Evolutionary conservation across 2,888 invertebrate species (phyloP).

Genomic region (Gasteruption jaculator): DNA sequence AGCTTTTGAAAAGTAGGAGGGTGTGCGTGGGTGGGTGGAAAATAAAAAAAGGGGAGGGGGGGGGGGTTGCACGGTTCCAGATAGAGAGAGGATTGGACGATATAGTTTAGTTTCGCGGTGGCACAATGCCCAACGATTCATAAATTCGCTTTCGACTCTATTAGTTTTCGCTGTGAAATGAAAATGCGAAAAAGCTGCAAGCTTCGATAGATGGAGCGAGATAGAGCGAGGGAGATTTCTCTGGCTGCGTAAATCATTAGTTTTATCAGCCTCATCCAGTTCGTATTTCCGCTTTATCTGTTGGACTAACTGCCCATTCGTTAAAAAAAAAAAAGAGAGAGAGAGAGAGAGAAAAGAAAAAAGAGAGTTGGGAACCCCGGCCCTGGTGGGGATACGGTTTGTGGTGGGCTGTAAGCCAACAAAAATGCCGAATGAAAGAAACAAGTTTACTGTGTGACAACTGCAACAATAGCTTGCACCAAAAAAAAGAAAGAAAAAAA

Average conservation of each 20-base stretch:
- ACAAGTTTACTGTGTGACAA: no score
- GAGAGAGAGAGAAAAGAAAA: neutral
- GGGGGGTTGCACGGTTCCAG: no score
- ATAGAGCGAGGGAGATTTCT: slow-evolving; percentile 18
- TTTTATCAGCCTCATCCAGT: slow-evolving; percentile 48
- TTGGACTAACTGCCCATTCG: slow-evolving; percentile 41
- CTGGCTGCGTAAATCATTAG: slow-evolving; percentile 45
- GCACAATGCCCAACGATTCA: slow-evolving; percentile 15
- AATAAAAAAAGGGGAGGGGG: no score
- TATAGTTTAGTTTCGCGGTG: slow-evolving; percentile 10
- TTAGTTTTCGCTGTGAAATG: slow-evolving; percentile 33
- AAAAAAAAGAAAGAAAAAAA: no score
- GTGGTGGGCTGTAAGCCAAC: no score
- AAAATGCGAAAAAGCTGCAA: slow-evolving; percentile 28
- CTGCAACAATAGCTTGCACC: no score
- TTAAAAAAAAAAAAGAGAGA: slow-evolving; percentile 28
- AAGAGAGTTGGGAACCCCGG: slow-evolving; percentile 8
- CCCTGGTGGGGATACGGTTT: no score
- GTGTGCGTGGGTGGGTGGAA: no score
- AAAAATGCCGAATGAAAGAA: no score
- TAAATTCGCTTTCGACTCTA: slow-evolving; percentile 30
- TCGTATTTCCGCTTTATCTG: slow-evolving; percentile 46
- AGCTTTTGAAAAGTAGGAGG: no score
- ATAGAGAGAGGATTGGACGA: slow-evolving; percentile 9
- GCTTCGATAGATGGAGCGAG: slow-evolving; percentile 15